Base-by-base conservation (phyloP, 2,797 vertebrate species). In the Ctenochaetus hawaiiensis region DNA sequence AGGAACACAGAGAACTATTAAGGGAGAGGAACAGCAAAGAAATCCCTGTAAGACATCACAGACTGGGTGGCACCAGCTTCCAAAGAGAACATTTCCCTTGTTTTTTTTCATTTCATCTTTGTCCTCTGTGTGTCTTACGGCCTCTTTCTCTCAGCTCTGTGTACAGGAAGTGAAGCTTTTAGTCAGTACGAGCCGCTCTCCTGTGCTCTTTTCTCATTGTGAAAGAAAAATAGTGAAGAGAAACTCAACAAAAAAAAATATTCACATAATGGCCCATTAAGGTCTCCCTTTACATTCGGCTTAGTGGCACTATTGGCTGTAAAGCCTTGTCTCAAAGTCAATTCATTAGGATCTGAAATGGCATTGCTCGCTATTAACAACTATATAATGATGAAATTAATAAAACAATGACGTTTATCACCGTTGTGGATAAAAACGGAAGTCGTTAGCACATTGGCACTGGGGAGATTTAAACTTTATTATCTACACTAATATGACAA, bases 341-440 rank as follows among this genome's bases (percentile, higher is more conserved):
- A 65, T 85, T 83, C 56, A 80, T 80, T 45, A 77, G 23, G n/a
- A 76, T 80, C 69, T 70, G 54, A 58, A 76, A 81, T 26, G 14
- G 30, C 56, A 16, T 52, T 16, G 58, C 62, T 69, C 65, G 23
- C 61, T 34, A 79, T 75, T 81, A 83, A 87, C 67, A 74, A 78
- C 39, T 54, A 72, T 74, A 26, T 82, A 72, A 89, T 53, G 64
- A 66, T 30, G 10, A 48, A 61, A 82, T 82, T 66, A 45, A 79
- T 78, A 65, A 83, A 84, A 80, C 37, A 75, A 60, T 75, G n/a
- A 12, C 44, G 47, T 74, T 57, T 76, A 58, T 74, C n/a, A 23
- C 22, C 20, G 41, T 18, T 57, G 23, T 1, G 12, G 58, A 59
- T 75, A 75, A 75, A 8, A 30, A 56, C 71, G 13, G 8, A 23